These are phyloP conservation scores for Catagonus wagneri DNA, from an alignment of 2,113 vertebrate genomes.

Conservation along the genomic window DNA sequence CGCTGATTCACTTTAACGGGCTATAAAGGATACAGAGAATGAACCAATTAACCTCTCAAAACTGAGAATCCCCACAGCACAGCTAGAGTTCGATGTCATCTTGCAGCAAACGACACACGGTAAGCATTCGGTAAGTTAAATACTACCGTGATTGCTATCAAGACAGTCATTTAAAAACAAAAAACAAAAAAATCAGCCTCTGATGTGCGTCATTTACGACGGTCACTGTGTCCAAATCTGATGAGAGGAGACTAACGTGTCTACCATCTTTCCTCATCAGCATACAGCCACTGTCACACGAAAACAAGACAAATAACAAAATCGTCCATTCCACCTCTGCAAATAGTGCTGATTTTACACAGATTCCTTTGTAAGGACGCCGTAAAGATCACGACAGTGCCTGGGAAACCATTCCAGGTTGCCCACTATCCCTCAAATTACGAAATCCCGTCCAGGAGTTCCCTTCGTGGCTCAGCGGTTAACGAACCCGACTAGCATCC, in stretches of 20 bases:
- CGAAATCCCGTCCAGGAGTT: background rate
- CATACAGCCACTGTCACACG: background rate
- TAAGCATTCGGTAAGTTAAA: rapidly evolving
- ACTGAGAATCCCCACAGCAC: background rate
- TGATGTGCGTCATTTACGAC: background rate
- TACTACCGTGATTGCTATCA: no score
- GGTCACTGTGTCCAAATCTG: no score
- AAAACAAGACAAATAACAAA: background rate
- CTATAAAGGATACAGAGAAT: background rate
- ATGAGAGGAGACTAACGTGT: no score
- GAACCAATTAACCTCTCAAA: background rate
- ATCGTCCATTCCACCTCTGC: background rate
- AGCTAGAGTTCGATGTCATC: background rate
- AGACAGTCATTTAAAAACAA: background rate
- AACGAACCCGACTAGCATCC: background rate
- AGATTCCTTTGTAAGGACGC: background rate
- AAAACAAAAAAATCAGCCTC: background rate
- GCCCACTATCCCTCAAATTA: no score
- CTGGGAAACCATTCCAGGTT: no score
- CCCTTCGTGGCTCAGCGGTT: background rate
- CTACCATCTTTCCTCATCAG: background rate
- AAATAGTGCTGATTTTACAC: background rate
- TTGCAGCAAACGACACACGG: no score
- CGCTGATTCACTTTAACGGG: no score
- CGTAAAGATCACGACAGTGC: rapidly evolving